Percentiles rank a stretch among this genome's conserved stretches.
phyloP scores from a whole-genome alignment of 2,888 invertebrate species.

The Ectemnius continuus region DNA sequence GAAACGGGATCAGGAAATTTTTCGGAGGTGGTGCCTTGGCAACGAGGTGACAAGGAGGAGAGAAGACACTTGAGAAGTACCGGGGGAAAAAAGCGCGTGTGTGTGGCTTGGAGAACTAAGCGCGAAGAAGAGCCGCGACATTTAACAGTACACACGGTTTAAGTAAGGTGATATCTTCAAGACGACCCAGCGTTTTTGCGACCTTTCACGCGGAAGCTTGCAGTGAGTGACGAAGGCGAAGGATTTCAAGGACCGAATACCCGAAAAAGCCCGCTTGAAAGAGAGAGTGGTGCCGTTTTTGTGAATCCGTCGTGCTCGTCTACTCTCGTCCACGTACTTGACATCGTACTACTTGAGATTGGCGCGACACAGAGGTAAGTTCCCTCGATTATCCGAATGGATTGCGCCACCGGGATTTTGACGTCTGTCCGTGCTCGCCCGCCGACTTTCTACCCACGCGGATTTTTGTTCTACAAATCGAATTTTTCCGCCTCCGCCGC shows the following conservation, averaged over 20 bases:
- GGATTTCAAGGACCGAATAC: constrained; percentile 42
- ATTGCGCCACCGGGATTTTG: background rate
- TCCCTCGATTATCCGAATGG: constrained; percentile 6
- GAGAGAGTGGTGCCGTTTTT: constrained; percentile 52
- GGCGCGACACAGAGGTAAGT: constrained; percentile 61
- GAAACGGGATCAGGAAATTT: constrained; percentile 4
- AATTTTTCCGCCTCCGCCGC: constrained; percentile 1
- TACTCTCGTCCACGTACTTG: constrained; percentile 58
- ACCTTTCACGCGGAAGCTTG: constrained; percentile 28
- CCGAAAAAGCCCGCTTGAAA: constrained; percentile 4
- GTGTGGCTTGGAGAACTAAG: too few relatives aligned
- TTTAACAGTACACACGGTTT: constrained; percentile 25
- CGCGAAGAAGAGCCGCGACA: constrained; percentile 5
- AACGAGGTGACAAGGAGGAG: constrained; percentile 6
- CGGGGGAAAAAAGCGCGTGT: too few relatives aligned
- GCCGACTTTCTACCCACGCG: background rate
- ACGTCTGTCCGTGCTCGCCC: background rate
- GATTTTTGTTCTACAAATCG: background rate
- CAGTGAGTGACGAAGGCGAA: constrained; percentile 54
- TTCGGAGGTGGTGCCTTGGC: constrained; percentile 1
- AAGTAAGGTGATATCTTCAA: constrained; percentile 32
- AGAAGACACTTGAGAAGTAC: background rate
- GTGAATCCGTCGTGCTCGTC: constrained; percentile 50
- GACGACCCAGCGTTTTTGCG: constrained; percentile 14
- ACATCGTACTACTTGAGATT: constrained; percentile 47